Base-by-base conservation (phyloP, 2,797 vertebrate genomes). In the Mus spretus region DNA sequence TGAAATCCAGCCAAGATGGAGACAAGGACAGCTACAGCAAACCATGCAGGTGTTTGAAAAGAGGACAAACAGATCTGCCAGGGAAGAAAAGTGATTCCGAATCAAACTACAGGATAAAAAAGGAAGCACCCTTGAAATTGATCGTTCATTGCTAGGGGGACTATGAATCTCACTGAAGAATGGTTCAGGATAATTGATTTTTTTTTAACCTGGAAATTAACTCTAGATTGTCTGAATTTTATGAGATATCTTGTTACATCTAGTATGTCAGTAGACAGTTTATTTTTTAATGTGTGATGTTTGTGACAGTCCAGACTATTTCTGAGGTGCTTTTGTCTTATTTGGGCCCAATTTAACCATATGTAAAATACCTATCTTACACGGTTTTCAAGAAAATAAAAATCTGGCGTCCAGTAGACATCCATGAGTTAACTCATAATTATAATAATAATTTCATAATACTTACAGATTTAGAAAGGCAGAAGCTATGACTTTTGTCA, bases 1-100 rank as follows among this genome's bases (percentile, higher is more conserved):
- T 91, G 20, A 93, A 93, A 87, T 93, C 15, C 55, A 91, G 12
- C 37, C 61, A 75, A 67, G 61, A 79, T 44, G 13, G 14, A 84
- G 0, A 67, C 28, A 1, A 91, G 10, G 28, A 47, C 2, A 57
- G 13, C 3, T n/a, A 11, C 2, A 80, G 37, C 1, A 81, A 81
- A 88, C 47, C 34, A 80, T 22, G 5, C 11, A 31, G 53, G 11
- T 13, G 1, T 2, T 61, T 82, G 34, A 28, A 8, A n/a, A 82
- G n/a, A 67, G 37, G 15, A n/a, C 4, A 2, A 87, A 59, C 37
- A 6, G 34, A 24, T 22, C 11, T 37, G 0, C 14, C 11, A 70
- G 26, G 20, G 26, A n/a, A 53, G 57, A 65, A 20, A 37, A 34
- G 55, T n/a, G 63, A 85, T 59, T 26, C 22, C 61, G 28, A 44